Base-by-base conservation (phyloP, 64 coral and sea anemone species). In the Dendronephthya gigantea region DNA sequence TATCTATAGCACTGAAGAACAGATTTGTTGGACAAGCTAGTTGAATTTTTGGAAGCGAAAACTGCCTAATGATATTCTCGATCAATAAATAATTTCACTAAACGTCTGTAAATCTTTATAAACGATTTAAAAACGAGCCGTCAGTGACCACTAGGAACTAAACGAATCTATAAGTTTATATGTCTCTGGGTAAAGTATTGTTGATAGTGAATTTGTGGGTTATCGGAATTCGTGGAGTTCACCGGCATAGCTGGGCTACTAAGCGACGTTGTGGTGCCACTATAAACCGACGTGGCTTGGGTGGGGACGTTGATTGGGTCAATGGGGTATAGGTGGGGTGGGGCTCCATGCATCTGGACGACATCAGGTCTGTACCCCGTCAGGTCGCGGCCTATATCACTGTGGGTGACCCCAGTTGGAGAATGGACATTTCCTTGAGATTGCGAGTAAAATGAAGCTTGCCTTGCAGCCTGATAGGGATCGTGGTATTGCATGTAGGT, bases 111-210 rank as follows among this genome's bases (percentile, higher is more conserved):
- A 17, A 11, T 45, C 41, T 45, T 45, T 45, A 45, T 4, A 45
- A 45, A 45, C 41, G 41, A 45, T 45, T 45, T 45, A 45, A 45
- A 11, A 45, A 45, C 13, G 9, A 34, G 22, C 11, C 17, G 72
- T 16, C 32, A 15, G 72, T 2, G 15, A 39, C 34, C 29, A 6
- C 36, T 29, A 16, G 15, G 10, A 30, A 39, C 30, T 16, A 3
- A 16, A 17, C 72, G 22, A 79, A 79, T 79, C 29, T 79, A 79
- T 36, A 79, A 36, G 72, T 79, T 79, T 39, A 79, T 36, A 79
- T 79, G 72, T 79, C 55, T 62, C 37, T 79, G 72, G 6, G 32
- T 33, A 0, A 79, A 79, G 8, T 36, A 79, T 39, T 79, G 72
- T 33, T 79, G 72, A 34, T 79, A 79, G 36, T 79, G 72, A 19